Base-by-base conservation (phyloP, 2,113 vertebrate genomes). In the Ptyas mucosa region DNA sequence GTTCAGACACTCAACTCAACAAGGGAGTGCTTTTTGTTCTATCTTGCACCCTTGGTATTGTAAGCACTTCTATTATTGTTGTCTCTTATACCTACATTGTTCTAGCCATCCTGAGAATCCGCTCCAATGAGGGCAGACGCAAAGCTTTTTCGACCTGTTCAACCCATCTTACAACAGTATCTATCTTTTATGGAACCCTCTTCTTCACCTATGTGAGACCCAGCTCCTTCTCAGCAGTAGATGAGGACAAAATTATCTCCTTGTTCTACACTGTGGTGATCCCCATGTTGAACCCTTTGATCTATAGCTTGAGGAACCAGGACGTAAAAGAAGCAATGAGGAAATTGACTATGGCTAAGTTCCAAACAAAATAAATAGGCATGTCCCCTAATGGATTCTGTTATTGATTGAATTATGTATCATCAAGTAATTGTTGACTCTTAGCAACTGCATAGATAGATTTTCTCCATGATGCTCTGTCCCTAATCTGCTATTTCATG, bases 221-320 rank as follows among this genome's bases (percentile, higher is more conserved):
- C 69, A 92, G 29, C 1, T 81, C 94, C 39, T 64, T 18, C 0
- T 51, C 55, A 21, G 53, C 18, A 3, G 89, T 94, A 69, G 81
- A 95, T 15, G 91, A 93, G 0, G 95, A 93, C 92, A 96, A 97
- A 88, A 92, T 94, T 3, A 54, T 85, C 29, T 96, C 96, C 3
- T 52, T 96, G 0, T 96, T 96, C 90, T 96, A 96, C 51, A 92
- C 95, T 0, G 81, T 95, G 26, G 58, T 96, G 29, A 95, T 96
- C 15, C 95, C 96, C 18, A 95, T 95, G 94, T 49, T 97, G 69
- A 96, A 96, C 52, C 93, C 95, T 21, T 34, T 96, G 39, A 94
- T 96, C 92, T 97, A 95, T 3, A 95, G 94, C 69, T 89, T 96
- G 86, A 95, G 94, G 64, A 97, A 97, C 85, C 96, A 95, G 39